Percentiles rank a stretch among this genome's conserved stretches.
Evolutionary conservation across 2,888 invertebrate genomes (phyloP).

Genomic region (Deroplatys truncata): DNA sequence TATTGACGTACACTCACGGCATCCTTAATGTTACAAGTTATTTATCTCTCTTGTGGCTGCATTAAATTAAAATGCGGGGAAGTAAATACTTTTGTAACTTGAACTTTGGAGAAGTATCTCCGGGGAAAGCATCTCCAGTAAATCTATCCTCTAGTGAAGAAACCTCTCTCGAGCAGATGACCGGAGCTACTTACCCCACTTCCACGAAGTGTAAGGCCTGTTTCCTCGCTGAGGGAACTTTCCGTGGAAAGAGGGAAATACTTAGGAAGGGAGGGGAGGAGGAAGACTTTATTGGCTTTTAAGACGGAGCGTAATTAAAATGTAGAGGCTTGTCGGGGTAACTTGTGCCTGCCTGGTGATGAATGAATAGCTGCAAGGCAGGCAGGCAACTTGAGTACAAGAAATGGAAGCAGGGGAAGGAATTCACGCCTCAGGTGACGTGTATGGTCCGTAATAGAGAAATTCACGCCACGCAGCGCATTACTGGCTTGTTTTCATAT

Average conservation of each 20-base stretch:
- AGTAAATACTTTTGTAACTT: background rate
- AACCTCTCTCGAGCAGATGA: background rate
- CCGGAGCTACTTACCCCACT: background rate
- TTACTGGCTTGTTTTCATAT: background rate
- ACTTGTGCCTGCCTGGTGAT: constrained; percentile 21
- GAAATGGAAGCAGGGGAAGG: background rate
- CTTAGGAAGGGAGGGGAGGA: background rate
- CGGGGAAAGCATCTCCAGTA: background rate
- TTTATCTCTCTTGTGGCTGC: too few relatives aligned
- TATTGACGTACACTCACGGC: too few relatives aligned
- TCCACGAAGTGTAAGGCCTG: background rate
- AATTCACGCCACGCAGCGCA: constrained; percentile 3
- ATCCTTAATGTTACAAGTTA: too few relatives aligned
- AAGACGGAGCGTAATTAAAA: constrained; percentile 33
- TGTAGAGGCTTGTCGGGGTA: constrained; percentile 25
- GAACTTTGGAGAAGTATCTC: background rate
- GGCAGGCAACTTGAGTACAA: background rate
- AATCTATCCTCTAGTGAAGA: background rate
- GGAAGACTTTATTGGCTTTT: constrained; percentile 32
- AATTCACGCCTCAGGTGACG: constrained; percentile 27
- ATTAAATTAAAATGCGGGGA: background rate
- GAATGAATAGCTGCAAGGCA: constrained; percentile 28
- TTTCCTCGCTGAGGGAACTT: background rate
- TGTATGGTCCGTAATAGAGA: constrained; percentile 15
- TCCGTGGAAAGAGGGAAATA: background rate